Base-by-base conservation (phyloP, 2,797 vertebrate species). In the Brachyrhaphis roseni region DNA sequence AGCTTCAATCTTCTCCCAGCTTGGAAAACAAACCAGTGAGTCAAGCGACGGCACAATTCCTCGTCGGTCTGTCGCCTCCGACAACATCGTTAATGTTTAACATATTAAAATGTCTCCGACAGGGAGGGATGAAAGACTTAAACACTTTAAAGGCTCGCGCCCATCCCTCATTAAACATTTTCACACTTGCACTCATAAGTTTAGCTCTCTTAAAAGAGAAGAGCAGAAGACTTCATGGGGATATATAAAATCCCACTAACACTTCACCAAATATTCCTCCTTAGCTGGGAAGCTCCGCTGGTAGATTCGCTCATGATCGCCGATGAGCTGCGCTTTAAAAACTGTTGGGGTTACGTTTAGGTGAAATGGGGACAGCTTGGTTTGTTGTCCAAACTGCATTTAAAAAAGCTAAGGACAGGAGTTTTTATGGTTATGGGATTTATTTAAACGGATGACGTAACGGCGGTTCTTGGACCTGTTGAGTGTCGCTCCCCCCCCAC, bases 1-100 rank as follows among this genome's bases (percentile, higher is more conserved):
- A 18, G 81, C 81, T 45, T 86, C 91, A 93, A 93, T 95, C 94
- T 93, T 95, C 93, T 94, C 87, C 23, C 79, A n/a, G 89, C 87
- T 79, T 7, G 84, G 86, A 89, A 93, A 93, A 90, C 86, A 91
- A 94, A 93, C 90, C 75, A 80, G 76, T 8, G 77, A 93, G 91
- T 86, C 83, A 74, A 87, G 91, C 86, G 84, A 84, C 46, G 81
- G 90, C 89, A 81, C 92, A 93, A 94, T 95, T 94, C 94, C 88
- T 90, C 82, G 82, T 83, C 83, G 86, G 86, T 86, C 90, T 85
- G 86, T 90, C 88, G 84, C 86, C 90, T 84, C 82, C 77, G 85
- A 93, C 92, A 86, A 84, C 88, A 90, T 95, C 91, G 86, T 89
- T 92, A 89, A 90, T 94, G 87, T 90, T 89, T 87, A 82, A 84